These are phyloP conservation scores for Dasysyrphus tricinctus DNA, from an alignment of 2,888 invertebrate species.

Conservation along the genomic window DNA sequence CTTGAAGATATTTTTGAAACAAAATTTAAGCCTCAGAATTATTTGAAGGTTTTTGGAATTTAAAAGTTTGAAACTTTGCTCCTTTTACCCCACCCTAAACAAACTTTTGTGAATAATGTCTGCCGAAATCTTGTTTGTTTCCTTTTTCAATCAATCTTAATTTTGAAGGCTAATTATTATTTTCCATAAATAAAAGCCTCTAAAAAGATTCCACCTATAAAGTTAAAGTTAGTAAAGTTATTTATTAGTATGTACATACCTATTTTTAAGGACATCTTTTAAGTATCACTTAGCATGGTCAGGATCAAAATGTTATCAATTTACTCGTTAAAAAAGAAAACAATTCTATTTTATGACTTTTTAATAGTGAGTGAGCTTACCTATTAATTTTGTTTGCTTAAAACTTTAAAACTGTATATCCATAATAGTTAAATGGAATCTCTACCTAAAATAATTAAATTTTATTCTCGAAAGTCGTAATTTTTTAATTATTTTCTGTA, in stretches of 20 bases:
- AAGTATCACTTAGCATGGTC: background rate
- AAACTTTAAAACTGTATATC: too few species aligned
- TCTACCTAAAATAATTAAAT: background rate
- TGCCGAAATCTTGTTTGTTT: background rate
- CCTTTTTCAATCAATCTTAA: background rate
- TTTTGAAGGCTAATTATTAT: background rate
- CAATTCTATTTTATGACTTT: slow-evolving; percentile 11
- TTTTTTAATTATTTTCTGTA: background rate
- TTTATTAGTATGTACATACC: too few species aligned
- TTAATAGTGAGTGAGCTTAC: background rate
- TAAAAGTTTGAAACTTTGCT: too few species aligned
- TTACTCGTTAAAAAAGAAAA: slow-evolving; percentile 9
- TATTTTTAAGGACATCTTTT: background rate
- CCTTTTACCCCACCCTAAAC: too few species aligned
- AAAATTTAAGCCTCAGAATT: too few species aligned
- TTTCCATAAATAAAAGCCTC: background rate
- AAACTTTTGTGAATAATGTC: too few species aligned
- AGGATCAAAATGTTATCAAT: background rate
- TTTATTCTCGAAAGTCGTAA: background rate
- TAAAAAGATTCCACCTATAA: background rate
- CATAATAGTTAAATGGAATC: background rate
- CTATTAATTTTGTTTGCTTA: too few species aligned
- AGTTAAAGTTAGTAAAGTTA: too few species aligned
- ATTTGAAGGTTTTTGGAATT: too few species aligned
- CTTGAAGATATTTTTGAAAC: too few species aligned